Percentiles rank a stretch among this genome's conserved stretches.
Conservation (phyloP, 1,140 invertebrate genomes). For the Drosophila orosa region DNA sequence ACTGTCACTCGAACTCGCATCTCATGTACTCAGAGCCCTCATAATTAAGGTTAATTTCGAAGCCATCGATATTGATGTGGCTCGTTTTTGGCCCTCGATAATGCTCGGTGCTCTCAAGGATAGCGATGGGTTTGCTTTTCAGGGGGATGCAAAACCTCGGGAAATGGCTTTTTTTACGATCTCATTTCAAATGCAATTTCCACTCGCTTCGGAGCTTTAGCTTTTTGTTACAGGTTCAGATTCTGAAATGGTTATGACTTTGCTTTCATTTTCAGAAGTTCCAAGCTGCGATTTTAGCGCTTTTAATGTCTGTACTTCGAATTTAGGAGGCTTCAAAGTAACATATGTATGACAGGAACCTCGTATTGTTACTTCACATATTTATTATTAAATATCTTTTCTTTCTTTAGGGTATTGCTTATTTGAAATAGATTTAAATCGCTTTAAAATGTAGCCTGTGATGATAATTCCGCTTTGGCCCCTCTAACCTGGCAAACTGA, state of each 20-base stretch:
- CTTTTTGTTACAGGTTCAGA: slow-evolving; percentile 6
- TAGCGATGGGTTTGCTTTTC: neutral
- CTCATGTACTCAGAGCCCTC: slow-evolving; percentile 28
- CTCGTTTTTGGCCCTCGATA: slow-evolving; percentile 2
- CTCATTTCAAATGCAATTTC: slow-evolving; percentile 25
- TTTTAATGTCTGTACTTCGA: slow-evolving; percentile 27
- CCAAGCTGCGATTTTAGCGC: neutral
- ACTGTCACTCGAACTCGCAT: slow-evolving; percentile 35
- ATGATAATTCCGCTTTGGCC: neutral
- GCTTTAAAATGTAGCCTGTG: neutral
- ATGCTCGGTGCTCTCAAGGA: neutral
- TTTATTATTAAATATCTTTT: neutral
- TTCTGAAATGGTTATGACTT: slow-evolving; percentile 14
- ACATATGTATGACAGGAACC: neutral
- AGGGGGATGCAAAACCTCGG: slow-evolving; percentile 20
- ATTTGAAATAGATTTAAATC: neutral
- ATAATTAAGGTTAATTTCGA: slow-evolving; percentile 60
- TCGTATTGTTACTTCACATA: too few relatives aligned
- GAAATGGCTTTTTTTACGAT: slow-evolving; percentile 38
- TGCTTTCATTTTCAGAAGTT: slow-evolving; percentile 16
- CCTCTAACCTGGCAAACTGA: slow-evolving; percentile 2
- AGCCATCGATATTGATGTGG: slow-evolving; percentile 63
- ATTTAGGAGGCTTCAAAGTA: slow-evolving; percentile 4
- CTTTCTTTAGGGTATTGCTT: neutral
- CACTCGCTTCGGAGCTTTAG: slow-evolving; percentile 4